Percentiles rank a stretch among this genome's conserved stretches.
Conservation (phyloP, 2,113 vertebrate species). For the Nestor notabilis region DNA sequence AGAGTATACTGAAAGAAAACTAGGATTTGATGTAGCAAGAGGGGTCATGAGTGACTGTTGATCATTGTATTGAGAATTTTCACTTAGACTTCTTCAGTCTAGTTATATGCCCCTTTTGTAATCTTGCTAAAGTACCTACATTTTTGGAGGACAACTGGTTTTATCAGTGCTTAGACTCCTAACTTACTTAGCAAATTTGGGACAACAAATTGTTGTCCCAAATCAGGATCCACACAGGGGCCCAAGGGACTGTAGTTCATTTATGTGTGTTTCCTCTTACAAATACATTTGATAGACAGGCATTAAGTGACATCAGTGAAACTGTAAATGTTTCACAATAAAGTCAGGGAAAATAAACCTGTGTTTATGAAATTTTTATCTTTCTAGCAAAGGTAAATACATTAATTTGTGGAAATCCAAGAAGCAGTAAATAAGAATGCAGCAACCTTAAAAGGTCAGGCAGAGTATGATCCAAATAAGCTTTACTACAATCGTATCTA, state of each 20-base stretch:
- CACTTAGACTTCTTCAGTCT: not conserved
- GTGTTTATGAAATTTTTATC: not conserved
- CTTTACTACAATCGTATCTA: not conserved
- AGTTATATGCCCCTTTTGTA: not conserved
- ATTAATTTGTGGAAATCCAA: conserved; percentile 30
- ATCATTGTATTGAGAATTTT: not conserved
- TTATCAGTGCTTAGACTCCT: not conserved
- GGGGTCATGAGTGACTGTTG: not conserved
- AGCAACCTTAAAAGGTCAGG: conserved; percentile 49
- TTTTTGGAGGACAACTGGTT: not conserved
- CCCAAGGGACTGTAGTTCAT: not conserved
- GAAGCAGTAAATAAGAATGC: conserved; percentile 15
- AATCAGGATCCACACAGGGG: not conserved
- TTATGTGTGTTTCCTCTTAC: not conserved
- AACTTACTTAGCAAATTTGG: not conserved
- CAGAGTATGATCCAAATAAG: not conserved
- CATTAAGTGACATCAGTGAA: not conserved
- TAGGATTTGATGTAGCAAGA: not conserved
- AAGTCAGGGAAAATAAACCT: not conserved
- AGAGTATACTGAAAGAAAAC: not conserved
- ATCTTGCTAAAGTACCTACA: not conserved
- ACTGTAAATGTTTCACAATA: not conserved
- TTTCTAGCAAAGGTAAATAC: not conserved
- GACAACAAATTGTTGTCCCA: not conserved
- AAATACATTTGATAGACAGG: not conserved